These are phyloP conservation scores for Charadrius vociferus DNA, from an alignment of 2,113 vertebrate species.

Conservation along the genomic window DNA sequence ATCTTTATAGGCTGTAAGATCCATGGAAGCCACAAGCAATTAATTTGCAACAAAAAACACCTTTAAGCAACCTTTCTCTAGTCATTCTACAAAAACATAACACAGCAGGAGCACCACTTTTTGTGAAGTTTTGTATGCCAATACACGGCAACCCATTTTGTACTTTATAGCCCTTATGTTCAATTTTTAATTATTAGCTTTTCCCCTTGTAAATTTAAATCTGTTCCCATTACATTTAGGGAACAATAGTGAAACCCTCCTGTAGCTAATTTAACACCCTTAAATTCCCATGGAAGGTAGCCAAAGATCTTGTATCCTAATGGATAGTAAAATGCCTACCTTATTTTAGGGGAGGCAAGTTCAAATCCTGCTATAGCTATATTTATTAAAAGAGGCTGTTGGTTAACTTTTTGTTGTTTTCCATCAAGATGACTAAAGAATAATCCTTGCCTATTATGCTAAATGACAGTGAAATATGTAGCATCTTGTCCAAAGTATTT, in stretches of 20 bases:
- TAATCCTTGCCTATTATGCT: not conserved
- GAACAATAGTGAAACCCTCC: slow-evolving; percentile 7
- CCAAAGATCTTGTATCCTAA: not conserved
- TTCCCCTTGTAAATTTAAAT: slow-evolving; percentile 51
- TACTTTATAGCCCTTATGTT: slow-evolving; percentile 50
- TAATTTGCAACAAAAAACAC: not conserved
- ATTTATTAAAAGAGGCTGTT: not conserved
- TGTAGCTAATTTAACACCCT: slow-evolving; percentile 8
- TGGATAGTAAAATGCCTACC: slow-evolving; percentile 7
- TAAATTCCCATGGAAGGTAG: slow-evolving; percentile 20
- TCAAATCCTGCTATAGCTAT: not conserved
- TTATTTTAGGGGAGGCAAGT: not conserved
- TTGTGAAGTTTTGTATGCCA: not conserved
- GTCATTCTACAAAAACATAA: not conserved
- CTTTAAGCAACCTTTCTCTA: not conserved
- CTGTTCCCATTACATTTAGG: not conserved
- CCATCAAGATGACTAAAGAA: not conserved
- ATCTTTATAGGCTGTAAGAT: not conserved
- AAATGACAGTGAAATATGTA: not conserved
- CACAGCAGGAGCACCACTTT: not conserved
- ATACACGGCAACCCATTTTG: slow-evolving; percentile 1
- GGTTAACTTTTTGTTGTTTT: not conserved
- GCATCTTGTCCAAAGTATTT: not conserved
- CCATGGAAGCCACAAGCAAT: slow-evolving; percentile 9
- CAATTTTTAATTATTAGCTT: slow-evolving; percentile 55